phyloP scores from a whole-genome alignment of 2,797 vertebrate genomes.

The Notolabrus celidotus region DNA sequence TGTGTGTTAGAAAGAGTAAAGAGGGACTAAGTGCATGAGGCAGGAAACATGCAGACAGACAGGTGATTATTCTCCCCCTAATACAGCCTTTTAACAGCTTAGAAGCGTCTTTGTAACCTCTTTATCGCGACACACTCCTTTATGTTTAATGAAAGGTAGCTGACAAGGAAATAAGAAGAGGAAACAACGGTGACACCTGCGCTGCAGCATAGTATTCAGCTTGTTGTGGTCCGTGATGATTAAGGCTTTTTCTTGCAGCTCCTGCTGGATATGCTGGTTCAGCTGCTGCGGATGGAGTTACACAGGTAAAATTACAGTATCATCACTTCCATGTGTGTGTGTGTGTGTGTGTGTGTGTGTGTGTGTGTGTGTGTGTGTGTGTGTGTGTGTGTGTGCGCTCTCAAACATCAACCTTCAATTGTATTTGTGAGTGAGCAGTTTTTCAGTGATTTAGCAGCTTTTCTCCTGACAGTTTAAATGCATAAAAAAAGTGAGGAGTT shows the following conservation, averaged over 20 bases:
- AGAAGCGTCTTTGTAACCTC: constrained; percentile 4
- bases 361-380: too few relatives aligned
- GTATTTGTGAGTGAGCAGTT: constrained; percentile 5
- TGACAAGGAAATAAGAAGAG: constrained; percentile 6
- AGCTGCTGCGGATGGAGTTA: constrained; percentile 69
- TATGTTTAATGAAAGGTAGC: constrained; percentile 3
- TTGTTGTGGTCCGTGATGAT: constrained; percentile 88
- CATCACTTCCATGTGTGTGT: constrained; percentile 41
- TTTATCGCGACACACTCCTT: constrained; percentile 14
- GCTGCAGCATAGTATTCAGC: constrained; percentile 68
- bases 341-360: background rate
- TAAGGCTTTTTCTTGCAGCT: constrained; percentile 88
- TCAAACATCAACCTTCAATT: constrained; percentile 20
- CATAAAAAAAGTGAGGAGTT: constrained; percentile 1
- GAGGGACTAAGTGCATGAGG: background rate
- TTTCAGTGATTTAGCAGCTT: constrained; percentile 19
- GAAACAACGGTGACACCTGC: constrained; percentile 62
- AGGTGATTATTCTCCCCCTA: constrained; percentile 3
- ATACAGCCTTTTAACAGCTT: constrained; percentile 9
- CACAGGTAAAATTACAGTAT: constrained; percentile 42
- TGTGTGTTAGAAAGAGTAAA: background rate
- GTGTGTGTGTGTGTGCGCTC: background rate
- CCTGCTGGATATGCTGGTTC: constrained; percentile 77
- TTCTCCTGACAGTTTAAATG: constrained; percentile 17
- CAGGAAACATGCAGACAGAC: background rate